phyloP scores from a whole-genome alignment of 2,797 vertebrate species.

The Sebastes minor region DNA sequence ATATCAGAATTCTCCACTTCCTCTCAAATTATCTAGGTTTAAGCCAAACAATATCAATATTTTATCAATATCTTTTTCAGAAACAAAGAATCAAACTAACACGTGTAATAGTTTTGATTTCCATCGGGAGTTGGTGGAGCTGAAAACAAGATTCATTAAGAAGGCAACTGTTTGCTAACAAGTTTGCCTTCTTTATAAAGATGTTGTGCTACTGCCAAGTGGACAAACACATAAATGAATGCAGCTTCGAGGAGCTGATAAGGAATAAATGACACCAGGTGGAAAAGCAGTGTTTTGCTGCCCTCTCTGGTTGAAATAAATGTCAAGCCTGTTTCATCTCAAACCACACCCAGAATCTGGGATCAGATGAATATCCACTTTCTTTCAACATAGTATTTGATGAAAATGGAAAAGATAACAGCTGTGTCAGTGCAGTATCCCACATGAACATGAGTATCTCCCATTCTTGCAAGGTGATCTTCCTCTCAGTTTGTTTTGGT shows the following conservation, averaged over 20 bases:
- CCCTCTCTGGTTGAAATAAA: background rate
- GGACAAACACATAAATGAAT: background rate
- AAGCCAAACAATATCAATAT: background rate
- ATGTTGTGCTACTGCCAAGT: background rate
- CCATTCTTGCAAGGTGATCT: background rate
- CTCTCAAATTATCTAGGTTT: too few relatives aligned
- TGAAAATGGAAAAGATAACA: background rate
- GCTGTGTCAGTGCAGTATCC: background rate
- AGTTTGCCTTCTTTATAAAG: background rate
- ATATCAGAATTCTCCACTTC: background rate
- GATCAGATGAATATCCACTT: background rate
- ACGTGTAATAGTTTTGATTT: background rate
- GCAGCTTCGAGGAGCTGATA: background rate
- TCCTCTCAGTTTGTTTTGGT: background rate
- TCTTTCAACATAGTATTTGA: background rate
- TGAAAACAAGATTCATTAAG: background rate
- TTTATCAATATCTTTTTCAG: too few relatives aligned
- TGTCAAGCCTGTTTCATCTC: background rate
- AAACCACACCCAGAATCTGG: background rate
- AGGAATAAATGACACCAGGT: background rate
- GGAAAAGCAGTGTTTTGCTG: background rate
- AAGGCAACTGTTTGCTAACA: background rate
- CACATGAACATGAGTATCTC: background rate
- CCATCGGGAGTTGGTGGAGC: background rate
- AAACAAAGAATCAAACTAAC: background rate